Evolutionary conservation across 30 jellyfish, hydroid and myxozoan genomes (phyloP).

Genomic region (Cassiopea andromeda): DNA sequence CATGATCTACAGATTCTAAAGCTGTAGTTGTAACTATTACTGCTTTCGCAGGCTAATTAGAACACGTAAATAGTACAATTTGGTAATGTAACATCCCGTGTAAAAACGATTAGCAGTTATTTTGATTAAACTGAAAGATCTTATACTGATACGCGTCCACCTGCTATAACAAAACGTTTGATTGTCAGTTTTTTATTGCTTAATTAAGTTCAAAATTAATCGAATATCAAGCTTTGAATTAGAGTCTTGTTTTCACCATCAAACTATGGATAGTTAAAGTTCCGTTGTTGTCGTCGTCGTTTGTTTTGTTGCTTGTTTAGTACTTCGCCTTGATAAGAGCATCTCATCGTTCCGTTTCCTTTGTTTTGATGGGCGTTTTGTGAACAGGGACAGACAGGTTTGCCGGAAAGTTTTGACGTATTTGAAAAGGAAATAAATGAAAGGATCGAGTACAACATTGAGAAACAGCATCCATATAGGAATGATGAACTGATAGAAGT

Average conservation of each 20-base stretch:
- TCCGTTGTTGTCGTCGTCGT: constrained; percentile 12
- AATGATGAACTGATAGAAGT: constrained; percentile 42
- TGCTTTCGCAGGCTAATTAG: too few relatives aligned
- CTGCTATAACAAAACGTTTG: too few relatives aligned
- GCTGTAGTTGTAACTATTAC: too few relatives aligned
- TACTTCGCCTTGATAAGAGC: constrained; percentile 4
- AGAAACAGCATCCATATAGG: constrained; percentile 37
- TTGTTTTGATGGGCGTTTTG: not conserved
- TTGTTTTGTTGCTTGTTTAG: not conserved
- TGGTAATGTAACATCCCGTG: too few relatives aligned
- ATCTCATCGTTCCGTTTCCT: not conserved
- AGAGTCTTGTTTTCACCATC: not conserved
- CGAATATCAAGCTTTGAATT: too few relatives aligned
- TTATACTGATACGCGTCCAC: too few relatives aligned
- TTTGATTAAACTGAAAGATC: too few relatives aligned
- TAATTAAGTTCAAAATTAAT: too few relatives aligned
- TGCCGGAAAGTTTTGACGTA: not conserved
- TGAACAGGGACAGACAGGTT: not conserved
- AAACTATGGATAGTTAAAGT: not conserved
- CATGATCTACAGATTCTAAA: too few relatives aligned
- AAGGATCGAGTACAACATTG: constrained; percentile 35
- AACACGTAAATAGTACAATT: too few relatives aligned
- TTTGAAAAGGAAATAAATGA: constrained; percentile 36
- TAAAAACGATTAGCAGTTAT: too few relatives aligned
- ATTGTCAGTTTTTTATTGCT: too few relatives aligned